Evolutionary conservation across 1,140 invertebrate species (phyloP), one percentile per base, ranked within the genome.

Genomic region (Eurosta solidaginis): DNA sequence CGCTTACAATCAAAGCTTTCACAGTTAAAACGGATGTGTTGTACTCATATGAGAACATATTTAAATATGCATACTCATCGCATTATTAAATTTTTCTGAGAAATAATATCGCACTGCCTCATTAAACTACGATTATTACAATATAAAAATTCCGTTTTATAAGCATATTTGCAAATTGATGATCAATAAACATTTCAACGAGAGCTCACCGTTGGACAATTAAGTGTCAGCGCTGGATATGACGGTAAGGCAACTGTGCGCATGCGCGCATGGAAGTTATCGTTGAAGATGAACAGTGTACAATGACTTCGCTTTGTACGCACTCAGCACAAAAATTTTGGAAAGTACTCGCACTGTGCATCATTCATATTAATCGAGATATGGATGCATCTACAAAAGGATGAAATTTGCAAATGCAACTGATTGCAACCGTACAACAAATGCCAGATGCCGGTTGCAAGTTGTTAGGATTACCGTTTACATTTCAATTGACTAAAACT

Each of bases 161-260:
- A 47, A 42, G 40, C 68, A 33, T 14, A 47, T 47, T 49, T 45
- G 17, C 22, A 6, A 27, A 75, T 75, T 75, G 44, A 75, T 33
- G 73, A 25, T 22, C 42, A 45, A 75, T 75, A 75, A 75, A 75
- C 73, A 75, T 47, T 75, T 75, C 73, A 49, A 20, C 73, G 27
- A 47, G 73, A 40, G 44, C 68, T 74, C 36, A 74, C 40, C 36
- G 68, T 74, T 74, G n/a, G n/a, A 17, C 44, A 47, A 75, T 47
- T 75, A 75, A 75, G 9, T 47, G 29, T 49, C 42, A 45, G 14
- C 22, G 27, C 2, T 45, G 7, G 22, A 7, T 29, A 22, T 2
- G n/a, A 33, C 6, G 59, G 10, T 22, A n/a, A n/a, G n/a, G n/a
- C n/a, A n/a, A n/a, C n/a, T n/a, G n/a, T n/a, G n/a, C n/a, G n/a